Evolutionary conservation across 1,140 invertebrate genomes (phyloP).

Genomic region (Pachypsylla venusta): DNA sequence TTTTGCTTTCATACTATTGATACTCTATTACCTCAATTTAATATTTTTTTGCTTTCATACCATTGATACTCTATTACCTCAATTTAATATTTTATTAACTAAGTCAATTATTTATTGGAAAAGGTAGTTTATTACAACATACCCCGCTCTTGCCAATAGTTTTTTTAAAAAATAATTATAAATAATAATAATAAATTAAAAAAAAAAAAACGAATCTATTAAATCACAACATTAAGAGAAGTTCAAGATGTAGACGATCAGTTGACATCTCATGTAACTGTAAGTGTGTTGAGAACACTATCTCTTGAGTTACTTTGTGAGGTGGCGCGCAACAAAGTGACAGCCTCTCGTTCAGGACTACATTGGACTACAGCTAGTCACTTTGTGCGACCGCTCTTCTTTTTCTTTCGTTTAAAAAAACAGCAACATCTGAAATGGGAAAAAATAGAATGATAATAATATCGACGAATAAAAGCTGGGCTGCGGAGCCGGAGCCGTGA

Average conservation of each 20-base stretch:
- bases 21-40: too few relatives aligned
- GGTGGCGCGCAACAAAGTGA: constrained; percentile 45
- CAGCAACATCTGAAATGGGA: constrained; percentile 73
- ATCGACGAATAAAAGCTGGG: too few relatives aligned
- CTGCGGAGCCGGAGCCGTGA: too few relatives aligned
- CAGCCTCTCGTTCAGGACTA: constrained; percentile 45
- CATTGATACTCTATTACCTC: too few relatives aligned
- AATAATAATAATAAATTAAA: neutral
- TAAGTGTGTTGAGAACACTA: constrained; percentile 36
- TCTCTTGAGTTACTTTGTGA: constrained; percentile 50
- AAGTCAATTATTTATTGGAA: too few relatives aligned
- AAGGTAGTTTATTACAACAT: too few relatives aligned
- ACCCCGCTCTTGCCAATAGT: neutral
- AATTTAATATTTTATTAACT: too few relatives aligned
- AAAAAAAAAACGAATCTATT: neutral
- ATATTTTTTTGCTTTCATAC: too few relatives aligned
- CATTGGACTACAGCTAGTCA: constrained; percentile 45
- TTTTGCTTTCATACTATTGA: too few relatives aligned
- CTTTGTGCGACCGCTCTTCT: constrained; percentile 71
- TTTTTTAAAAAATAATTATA: neutral
- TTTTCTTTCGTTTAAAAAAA: constrained; percentile 94
- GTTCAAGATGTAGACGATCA: neutral
- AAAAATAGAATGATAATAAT: neutral
- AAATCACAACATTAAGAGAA: neutral
- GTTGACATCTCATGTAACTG: constrained; percentile 19